These are phyloP conservation scores for Sarcophaga rosellei DNA, from an alignment of 2,888 invertebrate genomes.

Conservation along the genomic window DNA sequence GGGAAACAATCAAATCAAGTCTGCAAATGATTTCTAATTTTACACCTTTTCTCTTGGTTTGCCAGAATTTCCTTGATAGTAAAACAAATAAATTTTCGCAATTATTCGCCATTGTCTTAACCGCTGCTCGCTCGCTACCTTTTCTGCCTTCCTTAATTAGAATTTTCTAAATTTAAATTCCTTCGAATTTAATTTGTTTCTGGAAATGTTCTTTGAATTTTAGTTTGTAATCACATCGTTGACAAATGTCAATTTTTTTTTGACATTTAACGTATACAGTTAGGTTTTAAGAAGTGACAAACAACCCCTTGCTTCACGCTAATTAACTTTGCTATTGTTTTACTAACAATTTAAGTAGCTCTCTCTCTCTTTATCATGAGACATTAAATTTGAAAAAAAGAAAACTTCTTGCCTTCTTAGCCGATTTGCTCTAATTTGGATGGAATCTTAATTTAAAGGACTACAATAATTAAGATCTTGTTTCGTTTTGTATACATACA, in stretches of 20 bases:
- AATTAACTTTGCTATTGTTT: slow-evolving; percentile 22
- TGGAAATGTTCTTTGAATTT: too few species aligned
- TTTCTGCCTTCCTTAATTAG: not conserved
- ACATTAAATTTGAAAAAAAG: too few species aligned
- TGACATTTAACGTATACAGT: slow-evolving; percentile 31
- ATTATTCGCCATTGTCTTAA: not conserved
- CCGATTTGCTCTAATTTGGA: not conserved
- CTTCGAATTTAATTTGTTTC: not conserved
- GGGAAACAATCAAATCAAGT: too few species aligned
- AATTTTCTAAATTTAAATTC: not conserved
- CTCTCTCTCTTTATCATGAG: too few species aligned
- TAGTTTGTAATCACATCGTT: slow-evolving; percentile 31
- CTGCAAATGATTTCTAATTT: not conserved
- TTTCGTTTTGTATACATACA: too few species aligned
- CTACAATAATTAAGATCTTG: not conserved
- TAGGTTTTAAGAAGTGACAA: too few species aligned
- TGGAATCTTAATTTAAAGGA: not conserved
- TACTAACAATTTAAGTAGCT: not conserved
- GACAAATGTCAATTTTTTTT: slow-evolving; percentile 62
- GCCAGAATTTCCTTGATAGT: too few species aligned
- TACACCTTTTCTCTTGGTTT: not conserved
- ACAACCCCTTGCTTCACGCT: slow-evolving; percentile 12
- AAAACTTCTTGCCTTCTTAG: too few species aligned
- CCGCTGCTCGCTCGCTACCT: too few species aligned
- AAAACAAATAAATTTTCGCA: not conserved